These are phyloP conservation scores for Myiotriccus ornatus DNA, from an alignment of 2,797 vertebrate genomes.

Conservation along the genomic window DNA sequence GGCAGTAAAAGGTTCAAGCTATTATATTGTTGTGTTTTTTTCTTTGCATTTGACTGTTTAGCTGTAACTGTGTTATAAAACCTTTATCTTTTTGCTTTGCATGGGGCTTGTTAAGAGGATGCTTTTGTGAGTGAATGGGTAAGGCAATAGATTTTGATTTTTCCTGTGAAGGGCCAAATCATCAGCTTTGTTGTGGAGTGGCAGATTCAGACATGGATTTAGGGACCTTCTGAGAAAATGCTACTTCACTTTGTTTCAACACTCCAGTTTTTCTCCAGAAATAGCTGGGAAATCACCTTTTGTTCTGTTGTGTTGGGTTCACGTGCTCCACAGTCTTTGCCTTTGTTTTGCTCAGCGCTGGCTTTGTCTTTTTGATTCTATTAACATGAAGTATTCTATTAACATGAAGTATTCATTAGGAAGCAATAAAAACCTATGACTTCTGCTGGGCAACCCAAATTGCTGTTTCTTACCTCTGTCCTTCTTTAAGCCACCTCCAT, in stretches of 20 bases:
- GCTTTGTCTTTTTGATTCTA: not conserved
- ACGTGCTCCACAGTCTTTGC: fast-evolving
- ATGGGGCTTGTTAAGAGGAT: not conserved
- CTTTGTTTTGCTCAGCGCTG: not conserved
- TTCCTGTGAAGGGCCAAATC: not conserved
- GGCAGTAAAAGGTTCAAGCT: not conserved
- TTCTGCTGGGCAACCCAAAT: not conserved
- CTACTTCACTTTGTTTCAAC: not conserved
- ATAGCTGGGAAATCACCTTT: not conserved
- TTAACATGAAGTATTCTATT: not conserved
- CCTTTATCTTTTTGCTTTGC: not conserved
- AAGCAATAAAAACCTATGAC: not conserved
- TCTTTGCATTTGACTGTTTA: not conserved
- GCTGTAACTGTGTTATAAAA: not conserved
- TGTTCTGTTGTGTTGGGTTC: not conserved
- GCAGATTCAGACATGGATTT: not conserved
- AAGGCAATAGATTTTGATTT: not conserved
- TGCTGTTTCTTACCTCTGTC: not conserved
- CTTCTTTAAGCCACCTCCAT: not conserved
- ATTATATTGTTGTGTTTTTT: not conserved
- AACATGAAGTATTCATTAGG: not conserved
- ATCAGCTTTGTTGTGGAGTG: not conserved
- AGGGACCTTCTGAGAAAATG: not conserved
- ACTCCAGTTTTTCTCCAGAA: not conserved
- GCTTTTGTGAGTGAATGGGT: not conserved